Evolutionary conservation across 2,113 vertebrate genomes (phyloP).

Genomic region (Nesoenas mayeri): DNA sequence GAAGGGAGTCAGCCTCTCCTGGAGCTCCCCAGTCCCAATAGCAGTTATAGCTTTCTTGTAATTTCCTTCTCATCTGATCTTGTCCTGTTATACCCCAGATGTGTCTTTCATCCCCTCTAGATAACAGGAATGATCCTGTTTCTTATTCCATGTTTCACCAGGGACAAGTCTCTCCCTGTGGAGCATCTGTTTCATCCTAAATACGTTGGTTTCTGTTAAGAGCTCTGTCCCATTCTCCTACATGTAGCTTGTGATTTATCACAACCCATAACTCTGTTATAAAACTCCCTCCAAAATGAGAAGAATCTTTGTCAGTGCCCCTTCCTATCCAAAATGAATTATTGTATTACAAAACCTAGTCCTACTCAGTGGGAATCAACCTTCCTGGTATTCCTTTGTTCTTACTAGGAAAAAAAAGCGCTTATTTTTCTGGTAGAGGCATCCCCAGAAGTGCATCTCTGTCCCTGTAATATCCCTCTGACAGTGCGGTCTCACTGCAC

Average conservation of each 20-base stretch:
- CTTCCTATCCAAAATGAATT: background rate
- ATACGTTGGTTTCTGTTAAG: background rate
- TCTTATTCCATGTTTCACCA: background rate
- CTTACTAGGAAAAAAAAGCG: background rate
- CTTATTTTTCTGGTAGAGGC: background rate
- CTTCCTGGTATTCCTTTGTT: background rate
- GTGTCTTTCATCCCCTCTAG: background rate
- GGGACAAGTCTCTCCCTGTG: background rate
- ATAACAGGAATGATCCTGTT: background rate
- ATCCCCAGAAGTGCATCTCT: background rate
- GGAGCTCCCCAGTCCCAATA: background rate
- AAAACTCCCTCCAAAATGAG: slow-evolving; percentile 12
- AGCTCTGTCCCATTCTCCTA: background rate
- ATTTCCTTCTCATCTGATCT: background rate
- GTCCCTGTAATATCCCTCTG: background rate
- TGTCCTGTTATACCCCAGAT: background rate
- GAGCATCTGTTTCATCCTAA: background rate
- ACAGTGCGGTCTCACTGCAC: background rate
- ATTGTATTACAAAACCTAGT: background rate
- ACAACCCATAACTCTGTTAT: background rate
- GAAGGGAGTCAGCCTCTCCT: background rate
- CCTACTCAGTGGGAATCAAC: background rate
- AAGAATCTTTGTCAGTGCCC: background rate
- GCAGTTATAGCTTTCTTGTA: background rate
- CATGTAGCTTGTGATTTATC: background rate